These are phyloP conservation scores for Lapara coniferarum DNA, from an alignment of 2,888 invertebrate species.

Conservation along the genomic window DNA sequence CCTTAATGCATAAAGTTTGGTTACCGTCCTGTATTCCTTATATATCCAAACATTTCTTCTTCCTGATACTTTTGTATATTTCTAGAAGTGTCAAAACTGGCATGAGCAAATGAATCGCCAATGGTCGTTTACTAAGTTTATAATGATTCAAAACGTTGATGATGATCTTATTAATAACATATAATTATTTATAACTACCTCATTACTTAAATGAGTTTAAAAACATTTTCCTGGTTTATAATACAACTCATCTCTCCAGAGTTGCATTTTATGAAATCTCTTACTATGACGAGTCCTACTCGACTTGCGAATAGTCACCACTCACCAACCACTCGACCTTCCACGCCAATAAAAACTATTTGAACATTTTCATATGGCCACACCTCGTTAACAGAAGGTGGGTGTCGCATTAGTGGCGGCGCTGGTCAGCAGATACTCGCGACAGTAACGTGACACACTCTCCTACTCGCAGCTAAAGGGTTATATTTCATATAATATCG, in stretches of 20 bases:
- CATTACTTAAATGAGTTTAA: background rate
- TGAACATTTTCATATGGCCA: background rate
- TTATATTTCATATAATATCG: constrained; percentile 1
- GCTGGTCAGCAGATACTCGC: background rate
- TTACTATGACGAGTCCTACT: too few relatives aligned
- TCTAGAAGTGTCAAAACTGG: too few relatives aligned
- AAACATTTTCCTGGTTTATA: background rate
- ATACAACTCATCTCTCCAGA: background rate
- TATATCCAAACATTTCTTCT: background rate
- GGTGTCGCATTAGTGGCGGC: background rate
- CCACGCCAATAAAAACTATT: constrained; percentile 6
- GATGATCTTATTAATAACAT: too few relatives aligned
- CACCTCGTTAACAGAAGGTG: constrained; percentile 6
- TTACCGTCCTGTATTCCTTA: background rate
- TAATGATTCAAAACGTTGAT: too few relatives aligned
- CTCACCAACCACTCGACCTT: constrained; percentile 1
- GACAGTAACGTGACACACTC: background rate
- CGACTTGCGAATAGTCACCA: background rate
- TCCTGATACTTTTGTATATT: too few relatives aligned
- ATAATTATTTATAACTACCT: too few relatives aligned
- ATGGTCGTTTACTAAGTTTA: too few relatives aligned
- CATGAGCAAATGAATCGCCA: too few relatives aligned
- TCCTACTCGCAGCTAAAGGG: background rate
- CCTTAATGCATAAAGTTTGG: too few relatives aligned
- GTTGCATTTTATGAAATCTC: background rate